These are phyloP conservation scores for Perizoma flavofasciatum DNA, from an alignment of 2,888 invertebrate species.

Conservation along the genomic window DNA sequence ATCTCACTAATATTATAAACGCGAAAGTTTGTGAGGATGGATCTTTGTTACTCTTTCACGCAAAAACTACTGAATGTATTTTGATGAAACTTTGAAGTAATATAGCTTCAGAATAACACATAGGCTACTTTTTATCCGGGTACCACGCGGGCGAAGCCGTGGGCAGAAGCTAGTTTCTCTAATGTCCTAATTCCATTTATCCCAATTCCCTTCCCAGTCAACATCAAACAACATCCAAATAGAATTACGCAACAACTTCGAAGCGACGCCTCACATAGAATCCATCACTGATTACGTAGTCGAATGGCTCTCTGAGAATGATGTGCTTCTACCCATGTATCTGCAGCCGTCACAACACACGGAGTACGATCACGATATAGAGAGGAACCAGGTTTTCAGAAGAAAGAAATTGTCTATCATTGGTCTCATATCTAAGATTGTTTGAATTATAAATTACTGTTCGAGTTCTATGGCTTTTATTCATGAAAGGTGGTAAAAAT, in stretches of 20 bases:
- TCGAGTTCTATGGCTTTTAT: background rate
- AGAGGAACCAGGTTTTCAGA: slow-evolving; percentile 50
- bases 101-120: too few species aligned
- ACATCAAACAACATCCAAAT: slow-evolving; percentile 37
- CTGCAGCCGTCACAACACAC: slow-evolving; percentile 53
- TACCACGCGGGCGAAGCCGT: too few species aligned
- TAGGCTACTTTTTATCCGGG: too few species aligned
- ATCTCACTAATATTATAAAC: too few species aligned
- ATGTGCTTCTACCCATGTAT: slow-evolving; percentile 66
- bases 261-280: slow-evolving; percentile 62
- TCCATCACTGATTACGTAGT: slow-evolving; percentile 67
- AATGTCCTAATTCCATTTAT: too few species aligned
- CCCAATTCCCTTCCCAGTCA: too few species aligned
- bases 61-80: too few species aligned
- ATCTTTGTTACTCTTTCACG: too few species aligned
- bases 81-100: too few species aligned
- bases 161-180: too few species aligned
- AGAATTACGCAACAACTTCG: slow-evolving; percentile 56
- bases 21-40: too few species aligned
- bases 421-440: slow-evolving; percentile 46
- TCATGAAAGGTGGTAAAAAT: too few species aligned
- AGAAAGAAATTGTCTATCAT: slow-evolving; percentile 40
- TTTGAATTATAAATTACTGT: slow-evolving; percentile 27
- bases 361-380: slow-evolving; percentile 45
- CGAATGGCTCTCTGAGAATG: slow-evolving; percentile 68